Conservation (phyloP, 1,140 invertebrate species). For the Diorhabda carinulata region DNA sequence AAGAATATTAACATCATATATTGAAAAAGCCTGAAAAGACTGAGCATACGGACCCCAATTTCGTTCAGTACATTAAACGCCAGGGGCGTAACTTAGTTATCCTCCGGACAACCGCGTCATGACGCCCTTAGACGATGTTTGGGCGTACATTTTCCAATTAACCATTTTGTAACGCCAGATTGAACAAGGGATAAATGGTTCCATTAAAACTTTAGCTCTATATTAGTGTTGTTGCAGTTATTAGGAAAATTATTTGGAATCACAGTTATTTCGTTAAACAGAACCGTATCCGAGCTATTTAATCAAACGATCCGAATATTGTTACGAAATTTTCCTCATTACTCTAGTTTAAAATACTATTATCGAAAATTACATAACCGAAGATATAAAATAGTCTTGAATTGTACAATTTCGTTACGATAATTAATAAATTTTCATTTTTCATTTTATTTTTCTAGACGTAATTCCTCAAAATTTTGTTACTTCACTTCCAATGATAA, state of each 20-base stretch:
- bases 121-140: slow-evolving; percentile 6
- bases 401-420: no score
- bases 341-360: no score
- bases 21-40: no score
- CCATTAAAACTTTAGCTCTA: slow-evolving; percentile 9
- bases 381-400: no score
- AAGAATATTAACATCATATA: no score
- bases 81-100: not conserved
- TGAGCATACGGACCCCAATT: not conserved
- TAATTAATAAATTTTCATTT: no score
- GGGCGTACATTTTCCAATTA: slow-evolving; percentile 10
- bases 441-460: no score
- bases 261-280: slow-evolving; percentile 7
- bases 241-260: slow-evolving; percentile 17
- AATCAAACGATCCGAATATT: not conserved
- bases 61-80: slow-evolving; percentile 5
- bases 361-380: no score
- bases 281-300: not conserved
- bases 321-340: not conserved
- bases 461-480: no score
- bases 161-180: slow-evolving; percentile 11
- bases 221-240: slow-evolving; percentile 5
- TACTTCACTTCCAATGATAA: no score
- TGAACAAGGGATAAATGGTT: slow-evolving; percentile 8
- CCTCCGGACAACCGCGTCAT: not conserved